Base-by-base conservation (phyloP, 2,888 invertebrate genomes). In the Parascotia fuliginaria region DNA sequence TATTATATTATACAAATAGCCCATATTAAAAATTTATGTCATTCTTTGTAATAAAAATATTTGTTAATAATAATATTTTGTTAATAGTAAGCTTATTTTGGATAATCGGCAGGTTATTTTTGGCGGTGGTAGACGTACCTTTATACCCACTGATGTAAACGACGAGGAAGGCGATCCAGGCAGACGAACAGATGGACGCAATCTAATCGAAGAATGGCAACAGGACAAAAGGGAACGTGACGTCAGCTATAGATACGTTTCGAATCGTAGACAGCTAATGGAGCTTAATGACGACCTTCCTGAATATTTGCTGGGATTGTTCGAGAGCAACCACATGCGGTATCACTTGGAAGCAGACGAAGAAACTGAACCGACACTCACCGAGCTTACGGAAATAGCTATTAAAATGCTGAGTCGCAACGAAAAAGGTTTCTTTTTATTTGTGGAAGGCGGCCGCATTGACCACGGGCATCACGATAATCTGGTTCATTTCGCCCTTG, bases 121-220 rank as follows among this genome's bases (percentile, higher is more conserved):
- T 50, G 96, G 96, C 0, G 96, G 96, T 0, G 96, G 96, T 0
- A 88, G 95, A 16, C 81, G 85, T 4, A 93, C 94, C 50, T 95
- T 96, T 60, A 72, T 95, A 11, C 94, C 95, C 0, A 91, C 83
- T 9, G 78, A 77, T 1, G 68, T 65, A 0, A 62, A 61, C 13
- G 95, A 94, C 77, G 93, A 87, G 19, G 92, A 93, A 54, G 92
- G 91, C 0, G 66, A 77, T 0, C 19, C 11, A 0, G 93, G 94
- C 0, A 60, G 70, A 1, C 79, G 94, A 37, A 66, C 81, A 3
- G 96, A 96, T 73, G 93, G 92, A 0, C 85, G 91, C 2, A 93
- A 96, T 81, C 85, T 96, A 40, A 95, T 96, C 44, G 79, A 94
- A 24, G 93, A 93, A 53, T 96, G 96, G 96, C 77, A 88, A 57